Percentiles rank a stretch among this genome's conserved stretches.
phyloP scores from a whole-genome alignment of 2,888 invertebrate genomes.

The Serripes groenlandicus region DNA sequence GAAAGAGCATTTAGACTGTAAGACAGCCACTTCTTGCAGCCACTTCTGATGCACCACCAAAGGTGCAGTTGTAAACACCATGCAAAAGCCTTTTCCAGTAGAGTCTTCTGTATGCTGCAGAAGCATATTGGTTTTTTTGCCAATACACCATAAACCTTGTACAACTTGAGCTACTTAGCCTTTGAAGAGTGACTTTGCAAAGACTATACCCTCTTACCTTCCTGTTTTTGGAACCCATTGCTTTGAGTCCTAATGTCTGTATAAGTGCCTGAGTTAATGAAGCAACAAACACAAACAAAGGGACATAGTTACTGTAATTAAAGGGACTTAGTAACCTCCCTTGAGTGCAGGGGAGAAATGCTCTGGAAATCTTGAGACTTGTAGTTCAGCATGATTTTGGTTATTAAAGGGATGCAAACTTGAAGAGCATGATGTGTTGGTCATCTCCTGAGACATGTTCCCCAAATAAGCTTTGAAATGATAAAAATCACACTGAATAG shows the following conservation, averaged over 20 bases:
- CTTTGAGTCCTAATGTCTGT: not conserved
- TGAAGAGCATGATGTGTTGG: too few species aligned
- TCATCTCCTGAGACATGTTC: too few species aligned
- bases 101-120: slow-evolving; percentile 31
- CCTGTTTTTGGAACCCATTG: not conserved
- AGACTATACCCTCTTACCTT: slow-evolving; percentile 5
- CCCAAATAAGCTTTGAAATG: too few species aligned
- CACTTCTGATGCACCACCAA: slow-evolving; percentile 4
- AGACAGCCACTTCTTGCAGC: not conserved
- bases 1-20: not conserved
- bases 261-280: slow-evolving; percentile 2
- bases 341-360: too few species aligned
- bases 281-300: slow-evolving; percentile 16
- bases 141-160: slow-evolving; percentile 27
- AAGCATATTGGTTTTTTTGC: slow-evolving; percentile 45
- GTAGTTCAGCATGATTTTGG: too few species aligned
- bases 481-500: too few species aligned
- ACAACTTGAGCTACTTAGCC: not conserved
- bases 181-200: slow-evolving; percentile 10
- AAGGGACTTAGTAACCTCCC: slow-evolving; percentile 5
- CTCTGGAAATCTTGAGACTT: too few species aligned
- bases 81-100: slow-evolving; percentile 58
- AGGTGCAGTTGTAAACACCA: slow-evolving; percentile 25
- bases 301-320: slow-evolving; percentile 23
- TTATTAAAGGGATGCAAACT: too few species aligned